A percentile compares a stretch with the other conserved stretches of the same genome.
Evolutionary conservation across 2,888 invertebrate genomes (phyloP).

Genomic region (Timandra comae): DNA sequence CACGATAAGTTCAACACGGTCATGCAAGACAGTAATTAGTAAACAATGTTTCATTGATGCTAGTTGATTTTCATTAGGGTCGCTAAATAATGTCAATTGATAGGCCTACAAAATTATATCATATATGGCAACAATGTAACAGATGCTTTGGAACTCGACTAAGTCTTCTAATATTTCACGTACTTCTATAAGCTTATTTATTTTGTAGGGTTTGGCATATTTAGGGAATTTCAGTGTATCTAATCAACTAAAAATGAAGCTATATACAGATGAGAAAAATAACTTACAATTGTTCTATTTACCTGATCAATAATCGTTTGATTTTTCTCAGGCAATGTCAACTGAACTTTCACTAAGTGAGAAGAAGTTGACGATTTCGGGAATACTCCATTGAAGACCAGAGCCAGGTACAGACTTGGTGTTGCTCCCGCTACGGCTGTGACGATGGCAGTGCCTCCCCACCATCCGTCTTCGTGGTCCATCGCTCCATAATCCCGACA

Average conservation of each 20-base stretch:
- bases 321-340: slow-evolving; percentile 84
- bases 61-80: slow-evolving; percentile 17
- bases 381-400: slow-evolving; percentile 90
- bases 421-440: slow-evolving; percentile 87
- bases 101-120: background rate
- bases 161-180: too few relatives aligned
- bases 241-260: background rate
- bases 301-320: slow-evolving; percentile 85
- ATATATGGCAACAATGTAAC: slow-evolving; percentile 8
- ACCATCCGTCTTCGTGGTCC: slow-evolving; percentile 80
- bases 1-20: slow-evolving; percentile 19
- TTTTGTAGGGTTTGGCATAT: too few relatives aligned
- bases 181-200: too few relatives aligned
- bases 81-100: slow-evolving; percentile 4
- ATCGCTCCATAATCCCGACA: slow-evolving; percentile 69
- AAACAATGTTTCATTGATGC: slow-evolving; percentile 24
- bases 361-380: slow-evolving; percentile 77
- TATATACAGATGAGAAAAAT: slow-evolving; percentile 1
- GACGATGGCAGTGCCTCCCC: slow-evolving; percentile 93
- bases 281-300: slow-evolving; percentile 19
- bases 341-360: slow-evolving; percentile 81
- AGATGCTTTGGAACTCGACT: too few relatives aligned
- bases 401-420: slow-evolving; percentile 86
- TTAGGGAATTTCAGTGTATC: too few relatives aligned
- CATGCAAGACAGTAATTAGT: slow-evolving; percentile 20